phyloP scores from a whole-genome alignment of 2,888 invertebrate species.

The Lysandra coridon region DNA sequence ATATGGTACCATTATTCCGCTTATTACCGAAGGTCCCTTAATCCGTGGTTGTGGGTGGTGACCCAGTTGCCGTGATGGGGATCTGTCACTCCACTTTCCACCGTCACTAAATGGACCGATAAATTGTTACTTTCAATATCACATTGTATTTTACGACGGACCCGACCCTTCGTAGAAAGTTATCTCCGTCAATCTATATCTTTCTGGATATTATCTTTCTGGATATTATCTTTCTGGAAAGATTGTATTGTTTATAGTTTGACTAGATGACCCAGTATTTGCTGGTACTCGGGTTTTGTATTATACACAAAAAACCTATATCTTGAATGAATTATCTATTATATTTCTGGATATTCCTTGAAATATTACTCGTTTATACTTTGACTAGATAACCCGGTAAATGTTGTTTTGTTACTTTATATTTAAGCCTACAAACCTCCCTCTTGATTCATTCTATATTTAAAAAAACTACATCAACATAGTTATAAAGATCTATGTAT shows the following conservation, averaged over 20 bases:
- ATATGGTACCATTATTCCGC: not conserved
- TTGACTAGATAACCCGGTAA: too few relatives aligned
- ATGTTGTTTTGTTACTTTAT: too few relatives aligned
- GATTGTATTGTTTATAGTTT: not conserved
- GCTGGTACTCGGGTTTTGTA: too few relatives aligned
- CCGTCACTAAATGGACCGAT: constrained; percentile 22
- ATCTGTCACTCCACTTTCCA: constrained; percentile 21
- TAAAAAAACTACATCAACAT: too few relatives aligned
- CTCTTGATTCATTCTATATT: too few relatives aligned
- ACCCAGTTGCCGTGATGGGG: not conserved
- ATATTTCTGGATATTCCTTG: too few relatives aligned
- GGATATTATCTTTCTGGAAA: not conserved
- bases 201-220: not conserved
- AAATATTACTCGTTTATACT: too few relatives aligned
- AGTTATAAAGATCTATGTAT: too few relatives aligned
- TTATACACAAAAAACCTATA: too few relatives aligned
- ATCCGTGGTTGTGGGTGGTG: constrained; percentile 5
- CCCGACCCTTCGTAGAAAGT: constrained; percentile 15
- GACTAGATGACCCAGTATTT: too few relatives aligned
- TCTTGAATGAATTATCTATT: too few relatives aligned
- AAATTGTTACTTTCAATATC: constrained; percentile 24
- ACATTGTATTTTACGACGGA: constrained; percentile 15
- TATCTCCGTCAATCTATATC: not conserved
- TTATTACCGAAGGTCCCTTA: constrained; percentile 1
- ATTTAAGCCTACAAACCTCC: too few relatives aligned